Evolutionary conservation across 2,797 vertebrate species (phyloP), one percentile per base, ranked within the genome.

Genomic region (Chromis chromis): DNA sequence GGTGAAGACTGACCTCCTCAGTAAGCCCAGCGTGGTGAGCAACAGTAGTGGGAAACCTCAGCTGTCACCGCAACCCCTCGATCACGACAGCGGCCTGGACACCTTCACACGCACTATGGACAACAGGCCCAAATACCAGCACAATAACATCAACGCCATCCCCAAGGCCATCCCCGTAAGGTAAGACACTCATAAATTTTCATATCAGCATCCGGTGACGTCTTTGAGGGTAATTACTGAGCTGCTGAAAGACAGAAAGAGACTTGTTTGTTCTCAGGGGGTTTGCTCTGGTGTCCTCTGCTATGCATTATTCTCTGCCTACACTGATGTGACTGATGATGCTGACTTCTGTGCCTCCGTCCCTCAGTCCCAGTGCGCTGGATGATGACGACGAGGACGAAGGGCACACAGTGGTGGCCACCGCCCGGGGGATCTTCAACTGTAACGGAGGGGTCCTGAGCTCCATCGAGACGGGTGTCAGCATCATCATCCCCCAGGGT

Each of bases 401-500:
- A 0, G 97, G 97, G 9, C 98, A 99, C 93, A 99, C 98, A 0
- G 98, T 99, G 85, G 97, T 99, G 68, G 98, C 98, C 85, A 98
- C 98, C 1, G 98, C 98, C 52, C 95, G 98, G 31, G 98, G 98
- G 0, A 91, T 99, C 66, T 99, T 99, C 88, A 99, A 97, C 92
- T 96, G 96, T 90, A 99, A 99, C 19, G 98, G 98, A 36, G 98
- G 98, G 1, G 97, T 99, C 19, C 82, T 99, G 87, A 99, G 98
- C 93, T 99, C 98, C 81, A 98, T 99, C 48, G 98, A 99, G 93
- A 99, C 98, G 0, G 98, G 98, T 7, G 98, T 99, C 84, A 98
- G 97, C 91, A 99, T 99, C 89, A 99, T 99, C 88, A 99, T 99
- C 90, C 98, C 98, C 2, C 97, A 99, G 92, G 98, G 98, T 52